Conservation (phyloP, 2,113 vertebrate genomes). For the Cyprinus carpio region DNA sequence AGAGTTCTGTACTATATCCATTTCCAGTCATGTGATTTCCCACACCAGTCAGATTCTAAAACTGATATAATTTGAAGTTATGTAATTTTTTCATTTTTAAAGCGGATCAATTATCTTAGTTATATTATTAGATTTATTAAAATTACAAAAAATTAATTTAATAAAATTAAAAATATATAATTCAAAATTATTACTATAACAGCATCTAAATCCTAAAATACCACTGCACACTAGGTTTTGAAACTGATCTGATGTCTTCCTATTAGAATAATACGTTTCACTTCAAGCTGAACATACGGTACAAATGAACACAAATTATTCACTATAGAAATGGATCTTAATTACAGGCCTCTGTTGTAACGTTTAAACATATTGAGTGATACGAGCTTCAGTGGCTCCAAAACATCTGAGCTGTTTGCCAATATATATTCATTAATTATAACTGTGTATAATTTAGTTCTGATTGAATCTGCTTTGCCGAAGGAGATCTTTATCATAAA, state of each 20-base stretch:
- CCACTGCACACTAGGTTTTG: neutral
- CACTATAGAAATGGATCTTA: conserved; percentile 41
- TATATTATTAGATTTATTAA: no score
- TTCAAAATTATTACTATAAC: neutral
- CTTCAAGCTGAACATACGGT: neutral
- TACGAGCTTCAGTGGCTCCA: conserved; percentile 57
- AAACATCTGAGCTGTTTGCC: conserved; percentile 26
- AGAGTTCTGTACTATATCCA: no score
- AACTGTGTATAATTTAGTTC: conserved; percentile 59
- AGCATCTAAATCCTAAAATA: neutral
- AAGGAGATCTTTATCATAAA: conserved; percentile 46
- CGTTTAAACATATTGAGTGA: conserved; percentile 54
- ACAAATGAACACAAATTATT: conserved; percentile 6
- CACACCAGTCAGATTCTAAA: no score
- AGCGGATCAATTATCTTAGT: no score
- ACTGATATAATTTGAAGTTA: no score
- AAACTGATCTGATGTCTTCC: neutral
- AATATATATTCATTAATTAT: conserved; percentile 61
- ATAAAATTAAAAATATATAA: neutral
- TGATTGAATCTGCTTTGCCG: conserved; percentile 35
- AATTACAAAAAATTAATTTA: neutral
- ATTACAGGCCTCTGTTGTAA: conserved; percentile 47
- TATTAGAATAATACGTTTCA: neutral
- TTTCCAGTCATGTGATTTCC: no score
- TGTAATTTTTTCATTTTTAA: no score